Conservation (phyloP, 2,888 invertebrate species). For the Sminthurides aquaticus region DNA sequence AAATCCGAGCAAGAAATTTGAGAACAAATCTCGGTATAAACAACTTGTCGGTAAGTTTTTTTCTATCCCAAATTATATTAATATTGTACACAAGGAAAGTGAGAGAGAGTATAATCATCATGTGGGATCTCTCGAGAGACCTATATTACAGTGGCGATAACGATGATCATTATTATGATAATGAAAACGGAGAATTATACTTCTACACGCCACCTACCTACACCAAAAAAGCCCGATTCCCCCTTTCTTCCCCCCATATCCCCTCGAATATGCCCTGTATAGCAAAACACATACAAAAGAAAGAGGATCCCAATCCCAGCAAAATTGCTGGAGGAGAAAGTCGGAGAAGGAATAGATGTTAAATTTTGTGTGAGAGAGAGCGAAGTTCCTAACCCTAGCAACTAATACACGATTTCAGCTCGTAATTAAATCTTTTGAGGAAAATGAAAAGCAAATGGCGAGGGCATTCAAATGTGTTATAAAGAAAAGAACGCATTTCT, state of each 20-base stretch:
- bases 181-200: conserved; percentile 22
- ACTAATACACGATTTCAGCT: too few relatives aligned
- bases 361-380: too few relatives aligned
- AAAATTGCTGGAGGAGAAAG: too few relatives aligned
- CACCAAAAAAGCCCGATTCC: not conserved
- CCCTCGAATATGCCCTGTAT: not conserved
- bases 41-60: conserved; percentile 15
- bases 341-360: too few relatives aligned
- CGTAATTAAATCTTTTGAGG: too few relatives aligned
- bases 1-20: not conserved
- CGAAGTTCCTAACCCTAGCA: too few relatives aligned
- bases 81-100: not conserved
- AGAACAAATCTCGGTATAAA: conserved; percentile 9
- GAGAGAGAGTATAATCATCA: not conserved
- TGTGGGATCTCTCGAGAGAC: conserved; percentile 4
- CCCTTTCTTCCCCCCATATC: not conserved
- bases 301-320: too few relatives aligned
- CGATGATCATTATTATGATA: conserved; percentile 27
- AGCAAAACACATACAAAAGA: too few relatives aligned
- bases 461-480: too few relatives aligned
- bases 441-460: too few relatives aligned
- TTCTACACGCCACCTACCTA: conserved; percentile 20
- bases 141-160: conserved; percentile 23
- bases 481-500: too few relatives aligned
- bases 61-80: not conserved